Conservation (phyloP, 1,140 invertebrate species). For the Camponotus vicinus region DNA sequence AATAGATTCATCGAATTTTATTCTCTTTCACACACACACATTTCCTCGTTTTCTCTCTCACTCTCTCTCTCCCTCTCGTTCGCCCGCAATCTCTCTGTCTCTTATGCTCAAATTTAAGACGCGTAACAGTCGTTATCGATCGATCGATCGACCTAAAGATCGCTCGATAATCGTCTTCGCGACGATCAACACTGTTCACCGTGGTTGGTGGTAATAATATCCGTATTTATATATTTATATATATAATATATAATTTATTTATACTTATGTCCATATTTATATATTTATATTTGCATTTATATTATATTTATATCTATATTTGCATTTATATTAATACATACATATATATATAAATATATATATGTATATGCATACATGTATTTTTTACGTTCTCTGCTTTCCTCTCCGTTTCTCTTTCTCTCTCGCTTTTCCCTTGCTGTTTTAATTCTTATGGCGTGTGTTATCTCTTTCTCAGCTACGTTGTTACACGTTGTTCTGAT, state of each 20-base stretch:
- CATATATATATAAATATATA: slow-evolving; percentile 64
- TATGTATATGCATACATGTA: slow-evolving; percentile 63
- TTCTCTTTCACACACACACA: not conserved
- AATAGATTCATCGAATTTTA: slow-evolving; percentile 80
- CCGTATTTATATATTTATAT: slow-evolving; percentile 75
- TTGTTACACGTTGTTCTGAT: slow-evolving; percentile 6
- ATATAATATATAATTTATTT: slow-evolving; percentile 77
- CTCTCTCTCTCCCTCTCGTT: slow-evolving; percentile 16
- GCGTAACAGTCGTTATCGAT: slow-evolving; percentile 64
- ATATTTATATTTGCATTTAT: slow-evolving; percentile 62
- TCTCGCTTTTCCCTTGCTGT: not conserved
- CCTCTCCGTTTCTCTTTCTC: not conserved
- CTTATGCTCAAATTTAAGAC: slow-evolving; percentile 67
- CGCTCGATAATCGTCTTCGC: slow-evolving; percentile 60
- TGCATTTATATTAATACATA: slow-evolving; percentile 61
- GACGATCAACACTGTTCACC: slow-evolving; percentile 53
- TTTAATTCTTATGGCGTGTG: slow-evolving; percentile 21
- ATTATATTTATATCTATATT: slow-evolving; percentile 71
- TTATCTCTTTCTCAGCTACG: not conserved
- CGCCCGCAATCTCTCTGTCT: not conserved
- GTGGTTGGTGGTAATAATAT: slow-evolving; percentile 65
- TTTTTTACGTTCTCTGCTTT: slow-evolving; percentile 73
- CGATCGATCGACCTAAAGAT: slow-evolving; percentile 52
- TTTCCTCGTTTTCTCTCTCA: slow-evolving; percentile 16
- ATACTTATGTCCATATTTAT: slow-evolving; percentile 70